A percentile compares a stretch with the other conserved stretches of the same genome.
Conservation (phyloP, 2,797 vertebrate genomes). For the Pangasius larnaudii region DNA sequence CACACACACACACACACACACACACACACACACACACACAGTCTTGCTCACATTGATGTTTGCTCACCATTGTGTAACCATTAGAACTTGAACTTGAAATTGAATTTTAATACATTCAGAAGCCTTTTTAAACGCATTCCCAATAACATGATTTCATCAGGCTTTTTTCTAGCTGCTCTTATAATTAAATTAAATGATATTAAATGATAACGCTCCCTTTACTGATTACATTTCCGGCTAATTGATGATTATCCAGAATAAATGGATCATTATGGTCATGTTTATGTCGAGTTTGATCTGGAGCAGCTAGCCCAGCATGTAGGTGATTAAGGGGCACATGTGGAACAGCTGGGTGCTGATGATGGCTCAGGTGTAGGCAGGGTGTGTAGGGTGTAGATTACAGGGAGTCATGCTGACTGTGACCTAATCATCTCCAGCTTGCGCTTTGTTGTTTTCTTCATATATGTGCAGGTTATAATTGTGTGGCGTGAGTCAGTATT, state of each 20-base stretch:
- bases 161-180: background rate
- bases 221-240: background rate
- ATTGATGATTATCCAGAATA: background rate
- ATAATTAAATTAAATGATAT: background rate
- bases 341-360: background rate
- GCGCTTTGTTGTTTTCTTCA: background rate
- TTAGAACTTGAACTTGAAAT: slow-evolving; percentile 1
- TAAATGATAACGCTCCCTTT: background rate
- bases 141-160: slow-evolving; percentile 8
- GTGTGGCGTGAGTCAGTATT: background rate
- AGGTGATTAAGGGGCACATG: background rate
- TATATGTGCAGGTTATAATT: background rate
- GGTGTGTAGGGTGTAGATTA: background rate
- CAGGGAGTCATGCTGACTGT: background rate
- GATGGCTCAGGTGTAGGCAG: background rate
- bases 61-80: background rate
- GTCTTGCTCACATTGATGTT: background rate
- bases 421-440: background rate
- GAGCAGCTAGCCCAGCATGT: background rate
- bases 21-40: background rate
- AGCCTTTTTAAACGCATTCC: background rate
- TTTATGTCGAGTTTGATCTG: background rate
- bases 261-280: background rate
- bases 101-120: background rate
- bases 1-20: background rate